These are phyloP conservation scores for Bombus ignitus DNA, from an alignment of 1,140 invertebrate genomes.

Conservation along the genomic window DNA sequence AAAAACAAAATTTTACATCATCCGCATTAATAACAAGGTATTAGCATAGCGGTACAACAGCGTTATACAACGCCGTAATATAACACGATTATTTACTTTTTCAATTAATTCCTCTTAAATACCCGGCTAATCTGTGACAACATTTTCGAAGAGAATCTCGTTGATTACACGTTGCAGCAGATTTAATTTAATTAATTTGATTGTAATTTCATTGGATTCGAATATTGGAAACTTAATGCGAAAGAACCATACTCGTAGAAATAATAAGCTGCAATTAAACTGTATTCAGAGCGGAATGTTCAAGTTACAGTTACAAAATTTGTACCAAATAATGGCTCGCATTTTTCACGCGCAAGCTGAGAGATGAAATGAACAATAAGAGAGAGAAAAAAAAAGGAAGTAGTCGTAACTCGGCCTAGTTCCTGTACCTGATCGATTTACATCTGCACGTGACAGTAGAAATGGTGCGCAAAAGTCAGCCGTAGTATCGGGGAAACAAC, in stretches of 20 bases:
- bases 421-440: conserved; percentile 44
- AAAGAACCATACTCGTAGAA: neutral
- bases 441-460: conserved; percentile 45
- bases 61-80: neutral
- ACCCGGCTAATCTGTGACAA: neutral
- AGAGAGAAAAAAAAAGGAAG: neutral
- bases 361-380: conserved; percentile 13
- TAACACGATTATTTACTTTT: neutral
- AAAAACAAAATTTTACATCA: neutral
- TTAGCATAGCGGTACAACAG: neutral
- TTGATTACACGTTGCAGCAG: neutral
- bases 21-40: neutral
- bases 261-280: conserved; percentile 23
- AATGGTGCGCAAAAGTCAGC: conserved; percentile 52
- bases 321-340: conserved; percentile 23
- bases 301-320: neutral
- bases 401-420: conserved; percentile 34
- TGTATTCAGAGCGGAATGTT: conserved; percentile 10
- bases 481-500: conserved; percentile 53
- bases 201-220: neutral
- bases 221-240: neutral
- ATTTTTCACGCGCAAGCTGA: conserved; percentile 24
- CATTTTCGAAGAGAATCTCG: neutral
- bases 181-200: neutral
- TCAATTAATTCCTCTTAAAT: neutral